These are phyloP conservation scores for Phrynocephalus forsythii DNA, from an alignment of 2,797 vertebrate species.

Conservation along the genomic window DNA sequence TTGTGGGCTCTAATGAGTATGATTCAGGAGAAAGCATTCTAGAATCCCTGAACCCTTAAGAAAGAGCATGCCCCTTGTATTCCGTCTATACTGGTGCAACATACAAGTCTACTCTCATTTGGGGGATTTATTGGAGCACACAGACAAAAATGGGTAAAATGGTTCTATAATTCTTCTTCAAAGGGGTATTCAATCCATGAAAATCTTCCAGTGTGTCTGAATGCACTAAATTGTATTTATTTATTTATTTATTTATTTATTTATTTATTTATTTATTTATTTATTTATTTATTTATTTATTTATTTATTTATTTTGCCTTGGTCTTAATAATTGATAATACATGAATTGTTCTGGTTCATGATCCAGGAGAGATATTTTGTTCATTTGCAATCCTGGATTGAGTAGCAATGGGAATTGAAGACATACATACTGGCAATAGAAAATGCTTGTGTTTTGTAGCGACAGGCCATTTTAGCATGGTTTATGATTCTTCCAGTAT, in stretches of 20 bases:
- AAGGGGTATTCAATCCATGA: background rate
- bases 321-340: background rate
- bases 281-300: background rate
- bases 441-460: constrained; percentile 5
- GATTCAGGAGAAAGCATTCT: background rate
- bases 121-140: background rate
- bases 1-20: no score
- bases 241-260: background rate
- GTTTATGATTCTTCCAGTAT: background rate
- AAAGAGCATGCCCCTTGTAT: background rate
- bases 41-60: background rate
- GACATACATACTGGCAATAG: background rate
- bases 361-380: background rate
- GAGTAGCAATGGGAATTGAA: background rate
- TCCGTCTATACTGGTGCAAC: background rate
- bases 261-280: background rate
- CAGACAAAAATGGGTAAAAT: background rate
- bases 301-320: background rate
- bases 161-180: background rate
- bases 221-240: background rate
- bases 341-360: background rate
- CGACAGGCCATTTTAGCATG: background rate
- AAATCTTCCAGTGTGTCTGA: background rate
- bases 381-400: constrained; percentile 1
- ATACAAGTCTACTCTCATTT: background rate